Evolutionary conservation across 2,888 invertebrate species (phyloP), one percentile per base, ranked within the genome.

Genomic region (Hofmannophila pseudospretella): DNA sequence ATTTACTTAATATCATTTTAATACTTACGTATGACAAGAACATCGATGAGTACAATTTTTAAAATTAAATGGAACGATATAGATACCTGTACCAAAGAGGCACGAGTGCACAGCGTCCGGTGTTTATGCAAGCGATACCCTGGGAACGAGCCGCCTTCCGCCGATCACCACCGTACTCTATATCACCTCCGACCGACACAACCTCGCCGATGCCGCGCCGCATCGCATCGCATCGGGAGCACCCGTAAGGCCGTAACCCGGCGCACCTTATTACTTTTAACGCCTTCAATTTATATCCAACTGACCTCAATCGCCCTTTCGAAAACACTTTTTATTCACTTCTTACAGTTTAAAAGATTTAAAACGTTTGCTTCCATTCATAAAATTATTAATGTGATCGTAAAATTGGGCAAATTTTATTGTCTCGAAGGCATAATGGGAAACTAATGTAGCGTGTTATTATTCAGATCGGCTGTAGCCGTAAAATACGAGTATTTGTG

Each of bases 401-500:
- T 86, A 86, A 86, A 86, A 84, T 85, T 84, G 86, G 74, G 82
- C 79, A 85, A 86, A 82, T 86, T 86, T 86, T 86, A 86, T 85
- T 86, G 84, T 85, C 82, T 84, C 78, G 84, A 72, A 79, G 80
- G 74, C 75, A 85, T 86, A 86, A 86, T 86, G 85, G 85, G 82
- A 86, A 85, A 81, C 86, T 86, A 86, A 86, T 85, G 86, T 85
- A 80, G 76, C 86, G 86, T 86, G 86, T 82, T 85, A 86, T 86
- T 86, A 86, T 86, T 84, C 86, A 84, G 82, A 75, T 81, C 72
- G 78, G 72, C 65, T 74, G 78, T 72, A 80, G 86, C 82, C 71
- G 84, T 86, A 85, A 85, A 86, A 82, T 82, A 76, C 77, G 79
- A 71, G 70, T 74, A 60, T 75, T 73, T 72, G 75, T 68, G 70